Conservation (phyloP, 2,797 vertebrate species). For the Halcyon badia region DNA sequence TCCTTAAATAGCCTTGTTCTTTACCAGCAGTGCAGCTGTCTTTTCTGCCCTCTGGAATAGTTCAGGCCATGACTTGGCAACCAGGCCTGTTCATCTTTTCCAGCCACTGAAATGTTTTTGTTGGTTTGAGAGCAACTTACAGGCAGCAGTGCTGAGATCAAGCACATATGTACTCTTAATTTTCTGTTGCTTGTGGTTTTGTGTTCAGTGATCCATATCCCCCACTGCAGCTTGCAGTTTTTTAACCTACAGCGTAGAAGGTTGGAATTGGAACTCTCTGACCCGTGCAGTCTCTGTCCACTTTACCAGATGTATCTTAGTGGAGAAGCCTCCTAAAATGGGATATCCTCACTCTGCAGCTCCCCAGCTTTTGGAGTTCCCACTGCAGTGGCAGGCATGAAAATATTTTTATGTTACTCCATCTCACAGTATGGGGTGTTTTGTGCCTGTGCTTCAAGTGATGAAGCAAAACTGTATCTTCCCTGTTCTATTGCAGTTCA, state of each 20-base stretch:
- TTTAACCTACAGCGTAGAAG: not conserved
- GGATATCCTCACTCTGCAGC: not conserved
- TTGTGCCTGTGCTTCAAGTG: not conserved
- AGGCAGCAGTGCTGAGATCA: slow-evolving; percentile 54
- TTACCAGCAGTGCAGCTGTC: slow-evolving; percentile 62
- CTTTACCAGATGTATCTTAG: not conserved
- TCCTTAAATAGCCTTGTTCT: slow-evolving; percentile 55
- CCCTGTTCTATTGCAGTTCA: not conserved
- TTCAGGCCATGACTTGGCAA: slow-evolving; percentile 20
- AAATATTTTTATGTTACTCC: not conserved
- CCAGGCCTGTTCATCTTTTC: slow-evolving; percentile 69
- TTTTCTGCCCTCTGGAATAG: slow-evolving; percentile 56
- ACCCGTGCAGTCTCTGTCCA: not conserved
- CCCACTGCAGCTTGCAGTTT: slow-evolving; percentile 2
- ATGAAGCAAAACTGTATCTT: not conserved
- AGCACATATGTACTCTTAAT: not conserved
- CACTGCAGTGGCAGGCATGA: not conserved
- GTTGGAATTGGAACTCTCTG: not conserved
- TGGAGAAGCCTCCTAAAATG: not conserved
- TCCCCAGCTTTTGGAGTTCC: not conserved
- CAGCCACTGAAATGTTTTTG: slow-evolving; percentile 56
- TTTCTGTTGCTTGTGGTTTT: slow-evolving; percentile 53
- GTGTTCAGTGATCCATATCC: slow-evolving; percentile 22
- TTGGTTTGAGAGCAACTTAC: slow-evolving; percentile 49
- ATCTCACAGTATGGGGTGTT: not conserved